These are phyloP conservation scores for Drosophila arizonae DNA, from an alignment of 1,140 invertebrate genomes.

Conservation along the genomic window DNA sequence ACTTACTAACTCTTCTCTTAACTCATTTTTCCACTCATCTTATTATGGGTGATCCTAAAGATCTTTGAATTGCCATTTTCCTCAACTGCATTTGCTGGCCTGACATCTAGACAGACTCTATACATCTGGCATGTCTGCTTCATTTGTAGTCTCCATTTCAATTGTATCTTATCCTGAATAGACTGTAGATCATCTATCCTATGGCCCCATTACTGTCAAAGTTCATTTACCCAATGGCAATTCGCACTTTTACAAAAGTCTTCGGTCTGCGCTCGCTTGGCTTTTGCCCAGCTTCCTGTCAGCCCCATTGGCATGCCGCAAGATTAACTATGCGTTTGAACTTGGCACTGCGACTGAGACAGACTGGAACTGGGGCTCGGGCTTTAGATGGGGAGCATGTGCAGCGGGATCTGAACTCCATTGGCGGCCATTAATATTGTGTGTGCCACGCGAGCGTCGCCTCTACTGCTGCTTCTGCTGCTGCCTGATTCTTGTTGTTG, in stretches of 20 bases:
- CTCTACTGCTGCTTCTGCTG: slow-evolving; percentile 10
- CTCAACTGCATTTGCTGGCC: too few species aligned
- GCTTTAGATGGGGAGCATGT: background rate
- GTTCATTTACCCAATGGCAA: slow-evolving; percentile 62
- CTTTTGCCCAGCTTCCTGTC: slow-evolving; percentile 33
- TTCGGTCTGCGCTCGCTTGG: background rate
- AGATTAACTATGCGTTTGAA: slow-evolving; percentile 70
- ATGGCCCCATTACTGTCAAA: slow-evolving; percentile 56
- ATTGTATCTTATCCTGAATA: background rate
- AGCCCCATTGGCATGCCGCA: slow-evolving; percentile 31
- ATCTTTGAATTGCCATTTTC: too few species aligned
- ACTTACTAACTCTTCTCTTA: too few species aligned
- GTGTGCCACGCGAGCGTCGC: slow-evolving; percentile 54
- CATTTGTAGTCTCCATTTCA: too few species aligned
- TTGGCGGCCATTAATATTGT: slow-evolving; percentile 75
- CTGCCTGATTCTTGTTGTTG: too few species aligned
- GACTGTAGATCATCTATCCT: slow-evolving; percentile 20
- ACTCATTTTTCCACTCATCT: too few species aligned
- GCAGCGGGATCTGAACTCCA: slow-evolving; percentile 60
- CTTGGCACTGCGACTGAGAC: slow-evolving; percentile 23
- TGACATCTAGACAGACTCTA: too few species aligned
- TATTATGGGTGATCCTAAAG: too few species aligned
- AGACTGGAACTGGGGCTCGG: slow-evolving; percentile 1
- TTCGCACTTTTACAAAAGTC: slow-evolving; percentile 39
- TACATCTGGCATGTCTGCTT: too few species aligned